Base-by-base conservation (phyloP, 2,888 invertebrate species). In the Zeuzera pyrina region DNA sequence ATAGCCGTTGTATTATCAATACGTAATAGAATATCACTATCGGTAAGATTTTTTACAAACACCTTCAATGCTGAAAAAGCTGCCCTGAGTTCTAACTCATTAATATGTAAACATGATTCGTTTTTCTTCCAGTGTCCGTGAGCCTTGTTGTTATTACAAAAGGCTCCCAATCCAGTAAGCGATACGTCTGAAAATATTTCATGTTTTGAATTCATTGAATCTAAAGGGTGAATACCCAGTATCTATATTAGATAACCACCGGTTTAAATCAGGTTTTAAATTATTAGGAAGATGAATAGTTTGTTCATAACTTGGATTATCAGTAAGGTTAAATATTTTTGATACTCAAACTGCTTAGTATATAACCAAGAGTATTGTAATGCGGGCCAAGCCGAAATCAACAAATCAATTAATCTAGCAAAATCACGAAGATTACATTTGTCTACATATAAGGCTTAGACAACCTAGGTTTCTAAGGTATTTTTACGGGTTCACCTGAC, bases 321-420 rank as follows among this genome's bases (percentile, higher is more conserved):
- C 12, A 22, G 11, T 12, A 13, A 14, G 19, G 12, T 14, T 12
- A 29, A 22, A 31, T 31, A 35, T 29, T 35, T 38, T 25, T 30
- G 13, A 11, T 39, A 25, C 32, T 36, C 34, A 29, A 41, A 23
- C 7, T 35, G 6, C 35, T 57, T 57, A 1, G 52, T 51, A n/a
- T 55, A 47, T 7, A 55, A 35, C 45, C 43, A 50, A 2, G 52
- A 47, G 31, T 57, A 57, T 30, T 51, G 43, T n/a, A 53, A 38
- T 1, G 49, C 56, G 10, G 54, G 56, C 23, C 54, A 57, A 24
- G 42, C 41, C 1, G 56, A 39, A 2, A 41, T 36, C 23, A 58
- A 33, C 12, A 41, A 30, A 1, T 49, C 49, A 12, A 47, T 3
- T 0, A 51, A 12, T 3, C 38, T 33, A 2, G 54, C 42, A 21